phyloP scores from a whole-genome alignment of 2,888 invertebrate species.

The Drosophila limbata region DNA sequence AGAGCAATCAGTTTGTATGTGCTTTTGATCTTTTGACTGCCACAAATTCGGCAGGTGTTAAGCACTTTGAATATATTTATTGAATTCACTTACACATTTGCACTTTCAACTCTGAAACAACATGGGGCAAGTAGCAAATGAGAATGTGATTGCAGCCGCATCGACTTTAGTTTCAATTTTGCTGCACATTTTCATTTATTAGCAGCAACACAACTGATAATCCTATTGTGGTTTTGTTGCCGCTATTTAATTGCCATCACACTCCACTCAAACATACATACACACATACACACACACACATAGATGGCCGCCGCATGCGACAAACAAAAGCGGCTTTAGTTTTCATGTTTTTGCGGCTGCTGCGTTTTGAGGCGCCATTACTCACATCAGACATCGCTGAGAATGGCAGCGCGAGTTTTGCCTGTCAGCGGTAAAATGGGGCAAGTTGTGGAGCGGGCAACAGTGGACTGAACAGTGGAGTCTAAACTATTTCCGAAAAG shows the following conservation, averaged over 20 bases:
- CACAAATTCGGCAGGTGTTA: not conserved
- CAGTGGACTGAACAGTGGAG: not conserved
- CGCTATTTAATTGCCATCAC: conserved; percentile 65
- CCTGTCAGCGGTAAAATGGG: conserved; percentile 11
- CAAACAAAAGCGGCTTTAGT: conserved; percentile 72
- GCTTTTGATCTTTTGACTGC: not conserved
- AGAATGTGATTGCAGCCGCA: not conserved
- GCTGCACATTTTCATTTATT: conserved; percentile 50
- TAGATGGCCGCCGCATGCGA: conserved; percentile 16
- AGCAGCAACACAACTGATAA: conserved; percentile 62
- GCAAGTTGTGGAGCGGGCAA: not conserved
- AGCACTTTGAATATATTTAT: not conserved
- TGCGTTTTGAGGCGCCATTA: conserved; percentile 80
- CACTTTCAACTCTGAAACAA: not conserved
- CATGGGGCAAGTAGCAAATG: not conserved
- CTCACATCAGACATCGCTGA: conserved; percentile 46
- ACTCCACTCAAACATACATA: conserved; percentile 17
- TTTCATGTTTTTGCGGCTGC: conserved; percentile 71
- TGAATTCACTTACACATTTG: not conserved
- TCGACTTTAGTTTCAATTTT: conserved; percentile 48
- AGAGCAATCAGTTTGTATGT: not conserved
- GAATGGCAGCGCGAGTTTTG: conserved; percentile 30
- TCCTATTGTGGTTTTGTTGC: conserved; percentile 74
- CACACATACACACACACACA: conserved; percentile 21
- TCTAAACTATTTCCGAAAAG: conserved; percentile 54